Base-by-base conservation (phyloP, 2,797 vertebrate species). In the Phyllotis vaccarum region DNA sequence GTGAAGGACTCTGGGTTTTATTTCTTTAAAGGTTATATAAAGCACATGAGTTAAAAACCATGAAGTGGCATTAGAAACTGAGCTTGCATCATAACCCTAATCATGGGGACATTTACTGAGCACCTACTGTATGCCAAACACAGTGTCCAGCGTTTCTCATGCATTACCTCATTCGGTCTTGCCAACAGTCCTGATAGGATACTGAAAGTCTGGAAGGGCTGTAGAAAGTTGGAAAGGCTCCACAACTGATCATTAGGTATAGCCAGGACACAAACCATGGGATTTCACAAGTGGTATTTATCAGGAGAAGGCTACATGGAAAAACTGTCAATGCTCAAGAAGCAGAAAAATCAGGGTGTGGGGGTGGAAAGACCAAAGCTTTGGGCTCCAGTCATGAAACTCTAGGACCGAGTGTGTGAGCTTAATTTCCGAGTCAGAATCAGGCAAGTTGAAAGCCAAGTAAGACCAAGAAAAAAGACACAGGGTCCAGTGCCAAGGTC, bases 31-130 rank as follows among this genome's bases (percentile, higher is more conserved):
- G 58, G 14, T 43, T 56, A 0, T 7, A 46, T 52, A n/a, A 72
- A 7, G 34, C 16, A n/a, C 40, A 29, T 31, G 92, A 60, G 43
- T 10, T 68, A 40, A 78, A 89, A 78, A 81, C 58, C 52, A 89
- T 66, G 40, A 85, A 86, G 64, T 16, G 31, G 34, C 72, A 82
- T 72, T 92, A n/a, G 75, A 93, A 97, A 58, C 81, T 46, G 1
- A 91, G 89, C 93, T 62, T 58, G 9, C 27, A 17, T 43, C 54
- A 43, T 68, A 92, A 79, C 31, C 66, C 46, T 52, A 88, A 85
- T 52, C 82, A 82, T 19, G 49, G 24, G 12, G 22, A 16, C 37
- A 80, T 88, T 85, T 43, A 72, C 16, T 89, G 76, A 93, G 34
- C 40, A 88, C 34, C 58, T 46, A 40, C 76, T 78, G 12, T 66